phyloP scores from a whole-genome alignment of 2,888 invertebrate species.

The Meghimatium bilineatum region DNA sequence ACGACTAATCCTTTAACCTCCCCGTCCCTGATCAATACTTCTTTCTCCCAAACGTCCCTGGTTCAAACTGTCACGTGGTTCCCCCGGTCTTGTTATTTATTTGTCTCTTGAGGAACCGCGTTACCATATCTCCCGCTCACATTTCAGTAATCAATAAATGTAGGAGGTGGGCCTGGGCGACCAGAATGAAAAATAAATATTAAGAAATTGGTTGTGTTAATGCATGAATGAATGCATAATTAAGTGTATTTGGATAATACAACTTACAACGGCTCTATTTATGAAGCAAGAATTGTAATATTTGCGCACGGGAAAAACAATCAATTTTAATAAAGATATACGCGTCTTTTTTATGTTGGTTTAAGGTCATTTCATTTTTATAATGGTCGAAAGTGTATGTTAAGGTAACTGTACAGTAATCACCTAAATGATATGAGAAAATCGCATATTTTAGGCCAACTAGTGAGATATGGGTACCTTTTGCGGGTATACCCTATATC shows the following conservation, averaged over 20 bases:
- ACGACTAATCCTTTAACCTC: slow-evolving; percentile 21
- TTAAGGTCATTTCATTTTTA: too few species aligned
- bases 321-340: too few species aligned
- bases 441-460: too few species aligned
- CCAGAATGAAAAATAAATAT: background rate
- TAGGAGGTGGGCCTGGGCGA: background rate
- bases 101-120: background rate
- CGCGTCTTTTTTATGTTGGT: too few species aligned
- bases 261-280: background rate
- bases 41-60: background rate
- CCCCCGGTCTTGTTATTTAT: background rate
- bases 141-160: slow-evolving; percentile 6
- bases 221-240: background rate
- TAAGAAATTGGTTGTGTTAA: background rate
- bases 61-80: slow-evolving; percentile 19
- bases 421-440: too few species aligned
- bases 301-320: too few species aligned
- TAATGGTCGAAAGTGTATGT: too few species aligned
- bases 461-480: too few species aligned
- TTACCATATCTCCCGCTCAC: slow-evolving; percentile 18
- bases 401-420: too few species aligned
- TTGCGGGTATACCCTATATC: too few species aligned
- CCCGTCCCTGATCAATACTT: background rate
- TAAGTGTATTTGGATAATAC: background rate
- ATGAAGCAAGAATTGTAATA: background rate